phyloP scores from a whole-genome alignment of 2,888 invertebrate genomes.

The Rhogogaster chlorosoma region DNA sequence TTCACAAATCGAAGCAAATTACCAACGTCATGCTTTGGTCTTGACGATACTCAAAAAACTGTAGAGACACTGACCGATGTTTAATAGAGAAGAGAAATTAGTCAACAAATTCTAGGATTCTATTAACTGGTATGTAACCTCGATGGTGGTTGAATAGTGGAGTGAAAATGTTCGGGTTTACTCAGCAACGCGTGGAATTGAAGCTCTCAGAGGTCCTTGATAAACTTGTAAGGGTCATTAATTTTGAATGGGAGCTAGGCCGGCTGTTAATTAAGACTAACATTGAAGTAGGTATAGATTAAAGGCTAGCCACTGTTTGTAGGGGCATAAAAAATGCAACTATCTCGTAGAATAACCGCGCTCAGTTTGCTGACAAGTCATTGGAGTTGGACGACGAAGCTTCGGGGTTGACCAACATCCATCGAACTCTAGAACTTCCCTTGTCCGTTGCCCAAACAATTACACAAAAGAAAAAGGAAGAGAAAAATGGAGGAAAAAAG shows the following conservation, averaged over 20 bases:
- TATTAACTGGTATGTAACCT: background rate
- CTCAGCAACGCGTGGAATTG: background rate
- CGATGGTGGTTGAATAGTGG: background rate
- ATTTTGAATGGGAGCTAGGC: constrained; percentile 1
- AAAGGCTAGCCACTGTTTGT: constrained; percentile 17
- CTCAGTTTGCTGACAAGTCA: background rate
- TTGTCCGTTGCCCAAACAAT: background rate
- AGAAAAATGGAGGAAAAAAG: background rate
- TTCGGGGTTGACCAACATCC: background rate
- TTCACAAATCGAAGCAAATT: background rate
- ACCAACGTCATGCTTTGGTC: background rate
- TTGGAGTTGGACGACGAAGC: background rate
- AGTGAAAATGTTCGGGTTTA: constrained; percentile 8
- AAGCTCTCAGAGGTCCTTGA: constrained; percentile 17
- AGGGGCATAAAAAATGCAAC: constrained; percentile 6
- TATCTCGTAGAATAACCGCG: background rate
- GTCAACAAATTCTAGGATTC: background rate
- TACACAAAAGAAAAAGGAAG: background rate
- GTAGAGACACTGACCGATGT: background rate
- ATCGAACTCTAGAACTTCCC: background rate
- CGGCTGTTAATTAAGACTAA: constrained; percentile 23
- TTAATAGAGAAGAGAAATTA: background rate
- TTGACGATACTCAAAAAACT: background rate
- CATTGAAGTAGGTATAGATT: constrained; percentile 8
- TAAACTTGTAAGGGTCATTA: constrained; percentile 5